A percentile compares a stretch with the other conserved stretches of the same genome.
Evolutionary conservation across 2,113 vertebrate genomes (phyloP).

Genomic region (Coregonus clupeaformis): DNA sequence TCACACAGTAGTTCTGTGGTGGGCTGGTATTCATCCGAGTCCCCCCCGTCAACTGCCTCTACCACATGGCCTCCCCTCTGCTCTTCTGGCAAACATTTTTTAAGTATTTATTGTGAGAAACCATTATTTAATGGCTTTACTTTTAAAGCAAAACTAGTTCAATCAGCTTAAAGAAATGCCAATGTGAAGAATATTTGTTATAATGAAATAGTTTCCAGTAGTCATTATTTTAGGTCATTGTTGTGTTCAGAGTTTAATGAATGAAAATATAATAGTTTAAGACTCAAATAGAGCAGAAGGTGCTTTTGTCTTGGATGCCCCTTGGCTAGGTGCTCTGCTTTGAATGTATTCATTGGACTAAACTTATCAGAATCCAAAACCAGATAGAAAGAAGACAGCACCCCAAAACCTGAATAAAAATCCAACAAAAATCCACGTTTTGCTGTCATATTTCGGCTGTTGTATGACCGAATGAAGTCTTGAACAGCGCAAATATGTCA

Average conservation of each 20-base stretch:
- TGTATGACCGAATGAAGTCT: too few relatives aligned
- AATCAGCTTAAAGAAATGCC: background rate
- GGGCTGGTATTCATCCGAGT: conserved; percentile 15
- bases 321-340: background rate
- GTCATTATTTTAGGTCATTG: background rate
- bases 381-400: background rate
- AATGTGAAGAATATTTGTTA: background rate
- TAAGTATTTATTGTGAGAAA: conserved; percentile 2
- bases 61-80: background rate
- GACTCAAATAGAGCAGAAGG: background rate
- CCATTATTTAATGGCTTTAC: background rate
- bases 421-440: background rate
- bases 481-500: too few relatives aligned
- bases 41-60: background rate
- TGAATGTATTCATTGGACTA: background rate
- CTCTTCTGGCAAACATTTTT: background rate
- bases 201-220: background rate
- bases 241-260: too few relatives aligned
- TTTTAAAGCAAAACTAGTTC: background rate
- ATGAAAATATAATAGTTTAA: too few relatives aligned
- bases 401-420: background rate
- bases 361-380: background rate
- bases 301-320: background rate
- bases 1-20: background rate
- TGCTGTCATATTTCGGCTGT: background rate